These are phyloP conservation scores for Brachyistius frenatus DNA, from an alignment of 2,113 vertebrate genomes.

Conservation along the genomic window DNA sequence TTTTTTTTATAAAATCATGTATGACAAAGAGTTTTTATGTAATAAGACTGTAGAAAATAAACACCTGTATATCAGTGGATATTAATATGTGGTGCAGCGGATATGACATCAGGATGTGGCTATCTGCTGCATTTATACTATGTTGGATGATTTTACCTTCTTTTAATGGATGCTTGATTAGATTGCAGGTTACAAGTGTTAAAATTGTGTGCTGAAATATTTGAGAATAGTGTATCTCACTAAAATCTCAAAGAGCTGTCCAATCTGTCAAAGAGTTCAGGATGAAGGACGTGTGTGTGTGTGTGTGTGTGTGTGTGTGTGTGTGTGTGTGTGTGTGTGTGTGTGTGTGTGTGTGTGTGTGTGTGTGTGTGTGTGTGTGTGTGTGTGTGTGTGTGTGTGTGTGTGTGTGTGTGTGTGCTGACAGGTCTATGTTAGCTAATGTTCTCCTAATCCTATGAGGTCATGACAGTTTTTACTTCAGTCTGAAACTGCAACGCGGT, in stretches of 20 bases:
- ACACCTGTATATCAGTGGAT: conserved; percentile 9
- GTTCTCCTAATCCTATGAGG: conserved; percentile 42
- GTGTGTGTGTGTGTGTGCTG: conserved; percentile 20
- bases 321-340: too few species aligned
- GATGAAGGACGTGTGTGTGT: not conserved
- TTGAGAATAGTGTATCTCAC: not conserved
- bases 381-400: too few species aligned
- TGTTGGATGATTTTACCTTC: too few species aligned
- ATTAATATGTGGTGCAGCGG: not conserved
- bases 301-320: too few species aligned
- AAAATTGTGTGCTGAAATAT: not conserved
- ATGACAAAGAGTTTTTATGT: conserved; percentile 22
- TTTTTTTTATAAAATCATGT: conserved; percentile 16
- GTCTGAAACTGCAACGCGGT: conserved; percentile 22
- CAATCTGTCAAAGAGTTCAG: not conserved
- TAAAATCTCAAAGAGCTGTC: conserved; percentile 12
- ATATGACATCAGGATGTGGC: not conserved
- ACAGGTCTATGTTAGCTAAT: conserved; percentile 25
- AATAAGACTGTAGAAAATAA: conserved; percentile 38
- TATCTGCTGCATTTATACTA: too few species aligned
- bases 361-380: too few species aligned
- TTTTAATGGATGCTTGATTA: not conserved
- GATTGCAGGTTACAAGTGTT: not conserved
- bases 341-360: too few species aligned
- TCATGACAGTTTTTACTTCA: conserved; percentile 29